Evolutionary conservation across 2,888 invertebrate genomes (phyloP).

Genomic region (Drosophila helvetica): DNA sequence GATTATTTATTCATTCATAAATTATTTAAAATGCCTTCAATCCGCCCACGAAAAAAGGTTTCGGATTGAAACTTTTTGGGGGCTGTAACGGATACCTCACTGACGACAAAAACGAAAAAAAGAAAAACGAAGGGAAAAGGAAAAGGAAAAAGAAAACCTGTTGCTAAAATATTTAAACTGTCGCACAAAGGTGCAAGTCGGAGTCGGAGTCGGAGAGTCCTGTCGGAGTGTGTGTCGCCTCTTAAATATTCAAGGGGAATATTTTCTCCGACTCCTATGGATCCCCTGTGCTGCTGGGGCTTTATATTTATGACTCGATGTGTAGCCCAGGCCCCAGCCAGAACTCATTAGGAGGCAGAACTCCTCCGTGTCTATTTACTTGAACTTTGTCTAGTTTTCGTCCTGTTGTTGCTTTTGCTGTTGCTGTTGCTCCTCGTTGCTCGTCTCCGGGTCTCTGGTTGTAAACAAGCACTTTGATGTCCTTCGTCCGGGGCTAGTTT

Average conservation of each 20-base stretch:
- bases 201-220: not conserved
- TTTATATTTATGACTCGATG: constrained; percentile 38
- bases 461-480: constrained; percentile 23
- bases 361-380: constrained; percentile 48
- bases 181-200: constrained; percentile 33
- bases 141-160: constrained; percentile 22
- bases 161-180: constrained; percentile 50
- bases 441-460: not conserved
- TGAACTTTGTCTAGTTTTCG: constrained; percentile 27
- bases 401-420: constrained; percentile 2
- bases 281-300: not conserved
- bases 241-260: constrained; percentile 35
- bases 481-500: constrained; percentile 40
- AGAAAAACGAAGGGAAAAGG: too few relatives aligned
- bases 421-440: not conserved
- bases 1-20: constrained; percentile 60
- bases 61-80: constrained; percentile 19
- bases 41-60: constrained; percentile 16
- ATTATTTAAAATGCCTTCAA: constrained; percentile 67
- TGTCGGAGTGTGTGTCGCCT: constrained; percentile 1
- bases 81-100: too few relatives aligned
- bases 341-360: constrained; percentile 45
- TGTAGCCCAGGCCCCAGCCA: constrained; percentile 10
- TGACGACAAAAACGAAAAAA: not conserved
- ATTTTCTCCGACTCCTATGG: not conserved